These are phyloP conservation scores for Pristionchus exspectatus DNA, from an alignment of 2,888 invertebrate species.

Conservation along the genomic window DNA sequence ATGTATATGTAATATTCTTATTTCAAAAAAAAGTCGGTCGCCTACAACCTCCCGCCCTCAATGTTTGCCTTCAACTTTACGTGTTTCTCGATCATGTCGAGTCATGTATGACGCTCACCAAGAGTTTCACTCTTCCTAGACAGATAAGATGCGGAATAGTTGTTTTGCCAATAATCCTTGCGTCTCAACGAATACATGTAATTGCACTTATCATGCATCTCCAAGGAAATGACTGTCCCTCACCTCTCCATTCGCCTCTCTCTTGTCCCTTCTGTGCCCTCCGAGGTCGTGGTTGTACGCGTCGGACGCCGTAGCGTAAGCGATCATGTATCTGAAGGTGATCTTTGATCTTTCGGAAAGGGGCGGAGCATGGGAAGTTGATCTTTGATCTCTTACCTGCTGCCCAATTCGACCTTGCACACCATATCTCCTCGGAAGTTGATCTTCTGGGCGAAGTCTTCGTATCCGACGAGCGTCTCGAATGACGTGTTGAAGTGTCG, in stretches of 20 bases:
- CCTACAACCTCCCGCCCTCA: too few species aligned
- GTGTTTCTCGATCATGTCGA: too few species aligned
- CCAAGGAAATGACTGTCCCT: background rate
- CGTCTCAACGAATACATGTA: too few species aligned
- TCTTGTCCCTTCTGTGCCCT: constrained; percentile 4
- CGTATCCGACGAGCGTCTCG: constrained; percentile 67
- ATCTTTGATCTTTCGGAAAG: constrained; percentile 10
- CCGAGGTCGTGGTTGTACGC: constrained; percentile 31
- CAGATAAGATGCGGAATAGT: too few species aligned
- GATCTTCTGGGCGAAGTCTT: constrained; percentile 71
- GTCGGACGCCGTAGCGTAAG: constrained; percentile 52
- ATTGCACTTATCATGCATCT: too few species aligned
- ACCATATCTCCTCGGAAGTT: constrained; percentile 69
- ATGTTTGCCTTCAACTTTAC: too few species aligned
- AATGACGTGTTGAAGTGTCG: constrained; percentile 65
- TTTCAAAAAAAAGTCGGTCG: background rate
- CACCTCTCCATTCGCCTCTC: constrained; percentile 1
- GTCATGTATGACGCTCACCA: too few species aligned
- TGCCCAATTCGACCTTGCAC: constrained; percentile 68
- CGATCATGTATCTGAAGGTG: constrained; percentile 45
- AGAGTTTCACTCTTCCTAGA: too few species aligned
- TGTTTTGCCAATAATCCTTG: too few species aligned
- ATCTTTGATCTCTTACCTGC: constrained; percentile 60
- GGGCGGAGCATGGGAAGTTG: background rate
- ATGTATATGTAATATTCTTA: background rate